These are phyloP conservation scores for Limnephilus rhombicus DNA, from an alignment of 2,888 invertebrate genomes.

Conservation along the genomic window DNA sequence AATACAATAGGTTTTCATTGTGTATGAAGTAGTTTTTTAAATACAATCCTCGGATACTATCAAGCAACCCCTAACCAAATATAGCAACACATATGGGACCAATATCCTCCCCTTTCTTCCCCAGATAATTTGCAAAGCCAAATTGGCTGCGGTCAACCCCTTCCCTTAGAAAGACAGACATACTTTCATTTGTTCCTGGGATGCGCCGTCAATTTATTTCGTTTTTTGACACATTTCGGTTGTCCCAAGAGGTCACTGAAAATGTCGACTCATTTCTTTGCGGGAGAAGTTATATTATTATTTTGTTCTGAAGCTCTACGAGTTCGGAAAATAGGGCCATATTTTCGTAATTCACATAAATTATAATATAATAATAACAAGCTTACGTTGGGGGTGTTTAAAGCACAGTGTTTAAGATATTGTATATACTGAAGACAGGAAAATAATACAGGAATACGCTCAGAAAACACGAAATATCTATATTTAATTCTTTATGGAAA, in stretches of 20 bases:
- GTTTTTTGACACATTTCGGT: conserved; percentile 64
- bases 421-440: not conserved
- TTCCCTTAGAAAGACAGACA: conserved; percentile 56
- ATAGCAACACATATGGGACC: conserved; percentile 66
- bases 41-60: conserved; percentile 19
- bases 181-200: conserved; percentile 62
- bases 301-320: not conserved
- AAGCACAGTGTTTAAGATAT: not conserved
- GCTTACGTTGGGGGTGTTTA: not conserved
- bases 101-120: conserved; percentile 62
- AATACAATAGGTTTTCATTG: not conserved
- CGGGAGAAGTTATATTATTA: conserved; percentile 17
- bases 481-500: not conserved
- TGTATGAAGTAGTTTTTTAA: conserved; percentile 38
- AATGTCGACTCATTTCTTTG: conserved; percentile 53
- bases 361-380: not conserved
- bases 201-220: conserved; percentile 63
- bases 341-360: conserved; percentile 6
- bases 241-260: conserved; percentile 59
- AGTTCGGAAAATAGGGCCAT: not conserved
- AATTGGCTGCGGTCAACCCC: conserved; percentile 66
- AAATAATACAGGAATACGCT: not conserved
- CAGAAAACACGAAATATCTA: not conserved
- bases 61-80: conserved; percentile 50
- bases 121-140: conserved; percentile 66